Conservation (phyloP, 2,888 invertebrate genomes). For the Tachina lurida region DNA sequence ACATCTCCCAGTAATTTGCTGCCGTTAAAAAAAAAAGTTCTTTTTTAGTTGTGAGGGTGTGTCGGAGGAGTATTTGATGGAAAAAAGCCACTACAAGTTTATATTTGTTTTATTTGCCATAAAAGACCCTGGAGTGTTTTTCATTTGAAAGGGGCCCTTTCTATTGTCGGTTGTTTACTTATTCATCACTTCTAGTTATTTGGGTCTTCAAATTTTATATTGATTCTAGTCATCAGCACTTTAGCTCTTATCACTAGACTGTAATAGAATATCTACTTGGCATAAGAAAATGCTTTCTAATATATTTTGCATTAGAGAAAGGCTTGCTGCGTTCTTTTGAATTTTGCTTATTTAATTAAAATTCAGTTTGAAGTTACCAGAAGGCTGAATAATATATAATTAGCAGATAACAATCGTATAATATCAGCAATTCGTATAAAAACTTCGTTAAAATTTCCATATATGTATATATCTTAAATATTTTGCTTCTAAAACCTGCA, state of each 20-base stretch:
- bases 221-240: constrained; percentile 27
- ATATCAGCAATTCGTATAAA: no score
- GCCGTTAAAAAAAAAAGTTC: neutral
- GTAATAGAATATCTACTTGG: neutral
- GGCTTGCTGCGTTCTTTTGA: neutral
- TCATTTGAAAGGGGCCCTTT: neutral
- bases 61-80: neutral
- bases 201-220: constrained; percentile 25
- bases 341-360: no score
- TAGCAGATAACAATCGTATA: no score
- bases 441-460: no score
- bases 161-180: constrained; percentile 2
- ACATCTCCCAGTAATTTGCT: neutral
- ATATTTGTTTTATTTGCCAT: neutral
- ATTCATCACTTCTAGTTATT: constrained; percentile 13
- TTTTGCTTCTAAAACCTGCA: no score
- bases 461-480: no score
- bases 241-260: neutral
- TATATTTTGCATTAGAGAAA: no score
- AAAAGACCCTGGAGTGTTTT: neutral
- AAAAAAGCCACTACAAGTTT: neutral
- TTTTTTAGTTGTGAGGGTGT: neutral
- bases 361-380: no score
- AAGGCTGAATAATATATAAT: no score
- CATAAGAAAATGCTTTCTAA: neutral